Percentiles rank a stretch among this genome's conserved stretches.
Conservation (phyloP, 1,140 invertebrate genomes). For the Drosophila paulistorum region DNA sequence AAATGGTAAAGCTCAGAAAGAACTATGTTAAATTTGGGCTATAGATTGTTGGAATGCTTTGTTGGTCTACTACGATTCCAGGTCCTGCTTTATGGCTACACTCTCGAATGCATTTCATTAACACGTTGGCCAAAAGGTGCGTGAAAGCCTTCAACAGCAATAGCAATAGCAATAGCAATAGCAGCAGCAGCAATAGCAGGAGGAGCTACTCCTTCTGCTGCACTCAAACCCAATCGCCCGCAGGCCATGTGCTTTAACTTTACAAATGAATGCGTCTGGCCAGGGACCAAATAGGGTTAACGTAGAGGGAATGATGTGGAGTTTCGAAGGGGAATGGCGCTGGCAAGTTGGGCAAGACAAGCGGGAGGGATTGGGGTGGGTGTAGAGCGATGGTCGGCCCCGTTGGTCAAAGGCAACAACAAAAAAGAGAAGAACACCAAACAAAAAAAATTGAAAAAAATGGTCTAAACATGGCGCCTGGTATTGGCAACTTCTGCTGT, state of each 20-base stretch:
- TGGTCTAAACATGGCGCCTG: slow-evolving; percentile 68
- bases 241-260: slow-evolving; percentile 59
- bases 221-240: neutral
- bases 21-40: neutral
- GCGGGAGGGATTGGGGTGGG: neutral
- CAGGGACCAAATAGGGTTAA: slow-evolving; percentile 14
- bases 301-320: slow-evolving; percentile 17
- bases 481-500: slow-evolving; percentile 71
- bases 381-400: slow-evolving; percentile 8
- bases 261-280: slow-evolving; percentile 78
- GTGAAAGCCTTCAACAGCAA: slow-evolving; percentile 53
- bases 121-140: slow-evolving; percentile 75
- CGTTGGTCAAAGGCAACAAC: slow-evolving; percentile 62
- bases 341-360: no score
- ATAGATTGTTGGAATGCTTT: neutral
- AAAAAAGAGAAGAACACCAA: neutral
- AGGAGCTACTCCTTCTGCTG: neutral
- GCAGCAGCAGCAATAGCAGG: no score
- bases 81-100: slow-evolving; percentile 22
- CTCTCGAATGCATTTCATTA: slow-evolving; percentile 73
- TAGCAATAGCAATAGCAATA: no score
- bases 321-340: no score
- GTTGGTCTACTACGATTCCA: neutral
- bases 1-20: neutral
- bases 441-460: slow-evolving; percentile 44